phyloP scores from a whole-genome alignment of 2,113 vertebrate genomes.

The Larimichthys polyactis region DNA sequence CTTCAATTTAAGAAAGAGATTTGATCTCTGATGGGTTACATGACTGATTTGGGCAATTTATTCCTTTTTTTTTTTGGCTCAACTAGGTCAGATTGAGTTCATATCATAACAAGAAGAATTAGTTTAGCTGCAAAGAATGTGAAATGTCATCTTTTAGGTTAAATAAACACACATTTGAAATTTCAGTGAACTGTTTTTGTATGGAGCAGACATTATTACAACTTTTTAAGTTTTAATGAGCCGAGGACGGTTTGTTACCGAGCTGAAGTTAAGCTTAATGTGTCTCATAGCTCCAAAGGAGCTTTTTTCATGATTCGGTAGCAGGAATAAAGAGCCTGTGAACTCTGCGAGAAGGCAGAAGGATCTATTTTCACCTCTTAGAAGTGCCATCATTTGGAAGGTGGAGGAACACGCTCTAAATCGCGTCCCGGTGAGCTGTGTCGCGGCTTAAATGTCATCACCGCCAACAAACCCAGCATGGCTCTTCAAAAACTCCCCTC shows the following conservation, averaged over 20 bases:
- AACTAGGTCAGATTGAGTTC: slow-evolving; percentile 35
- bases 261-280: slow-evolving; percentile 50
- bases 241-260: slow-evolving; percentile 32
- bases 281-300: slow-evolving; percentile 44
- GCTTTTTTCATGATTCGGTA: slow-evolving; percentile 64
- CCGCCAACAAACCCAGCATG: slow-evolving; percentile 74
- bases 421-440: slow-evolving; percentile 70
- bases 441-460: slow-evolving; percentile 66
- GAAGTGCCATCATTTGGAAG: slow-evolving; percentile 77
- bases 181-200: background rate
- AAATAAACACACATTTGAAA: background rate
- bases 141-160: slow-evolving; percentile 2
- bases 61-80: background rate
- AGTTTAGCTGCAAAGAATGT: background rate
- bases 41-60: slow-evolving; percentile 6
- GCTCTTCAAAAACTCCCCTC: slow-evolving; percentile 68
- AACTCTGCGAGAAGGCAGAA: slow-evolving; percentile 73
- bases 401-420: slow-evolving; percentile 75
- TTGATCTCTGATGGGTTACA: background rate
- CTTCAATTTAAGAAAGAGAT: background rate
- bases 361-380: slow-evolving; percentile 78
- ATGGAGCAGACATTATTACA: background rate
- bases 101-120: background rate
- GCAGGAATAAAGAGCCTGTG: slow-evolving; percentile 65
- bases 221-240: slow-evolving; percentile 71